These are phyloP conservation scores for Peucedramus taeniatus DNA, from an alignment of 2,113 vertebrate genomes.

Conservation along the genomic window DNA sequence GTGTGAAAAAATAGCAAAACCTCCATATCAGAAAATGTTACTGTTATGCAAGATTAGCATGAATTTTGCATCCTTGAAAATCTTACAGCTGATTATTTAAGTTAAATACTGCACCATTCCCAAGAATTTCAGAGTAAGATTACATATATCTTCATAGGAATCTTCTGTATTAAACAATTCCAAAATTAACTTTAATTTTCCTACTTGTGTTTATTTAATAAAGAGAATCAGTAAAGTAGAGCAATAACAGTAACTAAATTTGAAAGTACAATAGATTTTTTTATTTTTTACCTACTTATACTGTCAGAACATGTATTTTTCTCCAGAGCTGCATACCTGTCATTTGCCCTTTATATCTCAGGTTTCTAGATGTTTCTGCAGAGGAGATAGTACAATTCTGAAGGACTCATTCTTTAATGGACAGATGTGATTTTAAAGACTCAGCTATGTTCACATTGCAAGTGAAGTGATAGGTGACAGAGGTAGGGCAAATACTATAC, in stretches of 20 bases:
- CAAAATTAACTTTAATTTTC: background rate
- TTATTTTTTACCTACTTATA: background rate
- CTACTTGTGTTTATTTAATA: background rate
- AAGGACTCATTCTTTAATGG: background rate
- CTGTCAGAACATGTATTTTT: background rate
- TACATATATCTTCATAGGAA: background rate
- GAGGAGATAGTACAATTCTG: background rate
- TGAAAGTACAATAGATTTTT: background rate
- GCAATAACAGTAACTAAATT: background rate
- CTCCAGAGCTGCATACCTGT: background rate
- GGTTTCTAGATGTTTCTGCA: background rate
- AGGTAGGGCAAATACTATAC: background rate
- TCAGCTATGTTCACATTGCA: background rate
- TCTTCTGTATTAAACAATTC: background rate
- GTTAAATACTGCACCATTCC: background rate
- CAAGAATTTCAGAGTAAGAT: background rate
- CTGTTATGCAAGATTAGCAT: background rate
- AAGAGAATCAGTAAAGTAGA: background rate
- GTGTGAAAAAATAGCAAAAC: background rate
- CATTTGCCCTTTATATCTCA: background rate
- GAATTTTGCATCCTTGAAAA: background rate
- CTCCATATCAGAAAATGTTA: background rate
- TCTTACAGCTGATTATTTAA: background rate
- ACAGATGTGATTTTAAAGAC: background rate
- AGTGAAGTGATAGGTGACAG: background rate